A percentile compares a stretch with the other conserved stretches of the same genome.
Evolutionary conservation across 2,113 vertebrate genomes (phyloP).

Genomic region (Desmodus rotundus): DNA sequence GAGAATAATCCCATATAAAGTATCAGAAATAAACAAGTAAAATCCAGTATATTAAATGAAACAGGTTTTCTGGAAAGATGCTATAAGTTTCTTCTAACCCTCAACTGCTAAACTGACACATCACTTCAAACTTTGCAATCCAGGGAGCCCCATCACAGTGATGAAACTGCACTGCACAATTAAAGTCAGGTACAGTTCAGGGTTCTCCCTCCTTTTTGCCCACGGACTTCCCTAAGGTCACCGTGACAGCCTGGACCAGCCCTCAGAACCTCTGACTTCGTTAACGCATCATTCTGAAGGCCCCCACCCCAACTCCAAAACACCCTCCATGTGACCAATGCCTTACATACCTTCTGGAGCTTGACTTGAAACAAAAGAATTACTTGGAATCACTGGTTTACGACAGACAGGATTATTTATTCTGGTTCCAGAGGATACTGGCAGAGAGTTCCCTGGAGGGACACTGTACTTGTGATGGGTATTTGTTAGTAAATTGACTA

Average conservation of each 20-base stretch:
- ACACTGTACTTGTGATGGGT: constrained; percentile 91
- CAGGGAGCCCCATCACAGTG: not conserved
- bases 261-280: not conserved
- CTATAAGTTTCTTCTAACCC: not conserved
- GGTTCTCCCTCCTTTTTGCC: not conserved
- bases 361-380: constrained; percentile 37
- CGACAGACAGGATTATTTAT: constrained; percentile 44
- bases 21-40: not conserved
- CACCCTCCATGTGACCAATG: not conserved
- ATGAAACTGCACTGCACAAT: not conserved
- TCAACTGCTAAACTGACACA: not conserved
- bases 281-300: not conserved
- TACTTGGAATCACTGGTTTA: constrained; percentile 57
- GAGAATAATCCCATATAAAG: not conserved
- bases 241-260: not conserved
- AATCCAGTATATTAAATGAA: constrained; percentile 18
- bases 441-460: constrained; percentile 79
- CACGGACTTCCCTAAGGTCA: not conserved
- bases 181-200: not conserved
- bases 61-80: not conserved
- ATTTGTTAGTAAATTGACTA: constrained; percentile 84
- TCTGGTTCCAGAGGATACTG: constrained; percentile 62
- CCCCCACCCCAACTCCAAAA: not conserved
- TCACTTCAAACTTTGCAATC: not conserved
- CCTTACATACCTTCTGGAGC: constrained; percentile 74